phyloP scores from a whole-genome alignment of 2,113 vertebrate species.

The Cisticola juncidis region DNA sequence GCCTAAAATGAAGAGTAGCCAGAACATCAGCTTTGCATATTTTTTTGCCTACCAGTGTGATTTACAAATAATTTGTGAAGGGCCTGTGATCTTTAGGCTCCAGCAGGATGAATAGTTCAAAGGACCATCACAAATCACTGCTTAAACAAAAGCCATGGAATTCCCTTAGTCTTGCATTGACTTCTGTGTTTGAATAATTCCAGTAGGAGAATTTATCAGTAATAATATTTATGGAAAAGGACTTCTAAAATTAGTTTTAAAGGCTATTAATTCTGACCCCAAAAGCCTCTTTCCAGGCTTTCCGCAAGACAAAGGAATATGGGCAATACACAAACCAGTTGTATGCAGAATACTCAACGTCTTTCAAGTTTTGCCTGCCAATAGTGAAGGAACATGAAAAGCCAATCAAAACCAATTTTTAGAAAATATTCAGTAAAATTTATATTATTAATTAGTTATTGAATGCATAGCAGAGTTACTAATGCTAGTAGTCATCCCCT shows the following conservation, averaged over 20 bases:
- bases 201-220: neutral
- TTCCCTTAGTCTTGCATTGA: neutral
- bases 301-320: neutral
- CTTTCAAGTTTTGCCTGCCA: neutral
- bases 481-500: neutral
- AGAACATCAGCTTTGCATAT: neutral
- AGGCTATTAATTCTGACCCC: neutral
- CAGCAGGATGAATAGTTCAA: neutral
- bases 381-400: neutral
- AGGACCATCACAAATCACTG: neutral
- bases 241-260: neutral
- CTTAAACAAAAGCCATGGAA: neutral
- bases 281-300: neutral
- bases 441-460: neutral
- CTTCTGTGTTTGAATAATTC: neutral
- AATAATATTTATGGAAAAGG: neutral
- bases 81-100: neutral
- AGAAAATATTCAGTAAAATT: neutral
- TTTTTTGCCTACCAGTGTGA: neutral
- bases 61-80: constrained; percentile 7
- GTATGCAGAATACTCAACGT: neutral
- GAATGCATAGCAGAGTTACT: neutral
- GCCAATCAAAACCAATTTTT: neutral
- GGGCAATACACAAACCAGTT: neutral
- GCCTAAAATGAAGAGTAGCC: neutral